A percentile compares a stretch with the other conserved stretches of the same genome.
Conservation (phyloP, 2,113 vertebrate genomes). For the Probosciger aterrimus region DNA sequence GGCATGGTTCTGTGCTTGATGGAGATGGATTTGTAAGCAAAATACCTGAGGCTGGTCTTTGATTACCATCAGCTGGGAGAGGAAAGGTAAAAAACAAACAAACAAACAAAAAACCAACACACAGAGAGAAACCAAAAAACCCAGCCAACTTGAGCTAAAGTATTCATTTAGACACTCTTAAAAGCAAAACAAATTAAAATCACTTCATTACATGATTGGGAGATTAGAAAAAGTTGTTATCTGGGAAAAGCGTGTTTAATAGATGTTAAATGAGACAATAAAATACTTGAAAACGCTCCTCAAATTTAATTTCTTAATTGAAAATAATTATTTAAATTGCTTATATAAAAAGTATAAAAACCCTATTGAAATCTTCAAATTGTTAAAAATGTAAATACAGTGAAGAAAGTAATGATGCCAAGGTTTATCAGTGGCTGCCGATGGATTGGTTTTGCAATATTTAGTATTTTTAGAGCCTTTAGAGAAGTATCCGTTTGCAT, state of each 20-base stretch:
- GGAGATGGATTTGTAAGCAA: background rate
- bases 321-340: background rate
- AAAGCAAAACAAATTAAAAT: background rate
- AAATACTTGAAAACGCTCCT: background rate
- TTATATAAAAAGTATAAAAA: background rate
- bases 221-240: background rate
- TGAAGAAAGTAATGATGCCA: background rate
- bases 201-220: background rate
- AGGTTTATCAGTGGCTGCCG: background rate
- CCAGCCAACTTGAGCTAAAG: background rate
- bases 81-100: background rate
- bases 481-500: background rate
- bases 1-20: background rate
- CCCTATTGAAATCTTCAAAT: background rate
- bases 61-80: background rate
- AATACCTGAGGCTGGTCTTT: background rate
- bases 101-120: background rate
- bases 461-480: background rate
- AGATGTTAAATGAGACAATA: background rate
- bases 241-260: background rate
- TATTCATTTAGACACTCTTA: background rate
- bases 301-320: background rate
- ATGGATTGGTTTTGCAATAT: background rate
- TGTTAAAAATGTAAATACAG: background rate
- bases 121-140: background rate